Conservation (phyloP, 2,888 invertebrate species). For the Chouioia cunea region DNA sequence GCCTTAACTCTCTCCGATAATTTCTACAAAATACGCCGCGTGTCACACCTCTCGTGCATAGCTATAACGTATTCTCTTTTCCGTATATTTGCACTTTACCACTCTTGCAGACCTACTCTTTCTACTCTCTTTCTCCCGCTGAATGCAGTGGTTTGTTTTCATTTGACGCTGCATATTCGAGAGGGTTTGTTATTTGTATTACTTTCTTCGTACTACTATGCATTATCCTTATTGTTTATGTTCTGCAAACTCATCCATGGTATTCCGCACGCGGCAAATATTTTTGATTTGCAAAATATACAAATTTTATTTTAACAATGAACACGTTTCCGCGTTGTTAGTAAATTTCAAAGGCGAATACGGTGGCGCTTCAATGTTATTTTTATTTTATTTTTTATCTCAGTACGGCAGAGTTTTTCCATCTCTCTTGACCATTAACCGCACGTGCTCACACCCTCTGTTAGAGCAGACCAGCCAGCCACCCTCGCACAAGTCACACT, state of each 20-base stretch:
- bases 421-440: constrained; percentile 43
- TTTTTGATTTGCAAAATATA: neutral
- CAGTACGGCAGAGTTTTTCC: constrained; percentile 31
- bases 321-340: neutral
- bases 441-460: constrained; percentile 43
- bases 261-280: constrained; percentile 1
- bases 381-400: constrained; percentile 37
- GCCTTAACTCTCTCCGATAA: constrained; percentile 54
- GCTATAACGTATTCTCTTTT: neutral
- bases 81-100: constrained; percentile 15
- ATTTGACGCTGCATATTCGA: constrained; percentile 14
- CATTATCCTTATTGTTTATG: constrained; percentile 35
- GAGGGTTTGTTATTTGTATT: constrained; percentile 31
- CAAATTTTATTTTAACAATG: too few species aligned
- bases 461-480: constrained; percentile 28
- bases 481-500: constrained; percentile 34
- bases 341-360: constrained; percentile 7
- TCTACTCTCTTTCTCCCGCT: constrained; percentile 8
- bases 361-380: neutral
- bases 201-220: constrained; percentile 15
- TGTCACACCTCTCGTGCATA: neutral
- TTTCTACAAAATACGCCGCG: constrained; percentile 56
- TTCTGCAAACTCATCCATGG: constrained; percentile 16
- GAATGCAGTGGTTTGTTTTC: constrained; percentile 33
- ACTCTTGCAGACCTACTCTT: constrained; percentile 1